These are phyloP conservation scores for Maniola hyperantus DNA, from an alignment of 2,888 invertebrate species.

Conservation along the genomic window DNA sequence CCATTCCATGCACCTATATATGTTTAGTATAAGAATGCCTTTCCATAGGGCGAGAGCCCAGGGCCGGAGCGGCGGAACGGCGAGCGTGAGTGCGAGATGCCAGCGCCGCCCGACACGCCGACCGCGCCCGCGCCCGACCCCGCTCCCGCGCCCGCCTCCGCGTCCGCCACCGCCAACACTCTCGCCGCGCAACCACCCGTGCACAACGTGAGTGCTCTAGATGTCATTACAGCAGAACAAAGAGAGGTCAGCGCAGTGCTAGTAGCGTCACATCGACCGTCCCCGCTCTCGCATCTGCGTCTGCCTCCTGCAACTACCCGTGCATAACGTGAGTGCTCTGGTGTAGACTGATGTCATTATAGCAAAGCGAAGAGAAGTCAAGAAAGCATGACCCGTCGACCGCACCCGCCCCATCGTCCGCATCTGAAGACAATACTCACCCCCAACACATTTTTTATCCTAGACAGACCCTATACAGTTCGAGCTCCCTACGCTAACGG, in stretches of 20 bases:
- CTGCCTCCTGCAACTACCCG: background rate
- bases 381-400: too few relatives aligned
- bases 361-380: too few relatives aligned
- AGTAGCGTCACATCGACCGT: background rate
- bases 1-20: too few relatives aligned
- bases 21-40: too few relatives aligned
- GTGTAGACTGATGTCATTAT: too few relatives aligned
- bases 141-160: constrained; percentile 54
- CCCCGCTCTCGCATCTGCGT: background rate
- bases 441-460: too few relatives aligned
- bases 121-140: constrained; percentile 61
- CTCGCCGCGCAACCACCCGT: constrained; percentile 46
- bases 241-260: background rate
- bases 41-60: constrained; percentile 71
- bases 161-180: constrained; percentile 40
- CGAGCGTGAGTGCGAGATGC: constrained; percentile 52
- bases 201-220: constrained; percentile 35
- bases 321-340: too few relatives aligned
- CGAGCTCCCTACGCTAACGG: too few relatives aligned
- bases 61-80: constrained; percentile 74
- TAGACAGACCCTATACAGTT: too few relatives aligned
- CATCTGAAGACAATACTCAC: too few relatives aligned
- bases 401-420: too few relatives aligned
- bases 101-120: constrained; percentile 58
- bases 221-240: background rate